Conservation (phyloP, 2,797 vertebrate genomes). For the Chiroxiphia lanceolata region DNA sequence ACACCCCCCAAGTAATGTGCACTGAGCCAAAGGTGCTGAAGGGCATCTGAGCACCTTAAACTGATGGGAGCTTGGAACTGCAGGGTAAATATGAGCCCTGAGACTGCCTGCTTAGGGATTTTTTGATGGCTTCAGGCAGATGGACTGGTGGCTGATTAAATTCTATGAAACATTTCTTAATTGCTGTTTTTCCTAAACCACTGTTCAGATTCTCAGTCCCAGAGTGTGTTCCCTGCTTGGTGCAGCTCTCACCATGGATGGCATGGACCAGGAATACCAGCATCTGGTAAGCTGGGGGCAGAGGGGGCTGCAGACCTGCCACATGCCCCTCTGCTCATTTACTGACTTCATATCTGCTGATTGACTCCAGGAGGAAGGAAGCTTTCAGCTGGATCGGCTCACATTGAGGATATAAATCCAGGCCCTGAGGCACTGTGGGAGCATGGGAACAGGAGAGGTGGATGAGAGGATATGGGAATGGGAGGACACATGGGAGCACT, state of each 20-base stretch:
- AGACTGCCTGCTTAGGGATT: not conserved
- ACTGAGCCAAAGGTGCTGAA: not conserved
- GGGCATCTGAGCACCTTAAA: not conserved
- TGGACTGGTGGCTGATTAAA: not conserved
- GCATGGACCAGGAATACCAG: not conserved
- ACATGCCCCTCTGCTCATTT: not conserved
- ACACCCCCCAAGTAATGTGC: fast-evolving
- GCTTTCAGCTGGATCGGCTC: not conserved
- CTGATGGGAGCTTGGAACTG: not conserved
- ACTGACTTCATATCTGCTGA: not conserved
- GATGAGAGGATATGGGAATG: not conserved
- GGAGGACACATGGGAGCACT: fast-evolving
- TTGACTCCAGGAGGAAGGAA: not conserved
- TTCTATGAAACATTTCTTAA: not conserved
- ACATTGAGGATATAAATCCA: not conserved
- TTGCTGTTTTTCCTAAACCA: not conserved
- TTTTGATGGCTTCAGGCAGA: not conserved
- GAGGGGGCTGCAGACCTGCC: not conserved
- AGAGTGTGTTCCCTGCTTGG: fast-evolving
- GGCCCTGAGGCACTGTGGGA: not conserved
- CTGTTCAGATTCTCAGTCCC: not conserved
- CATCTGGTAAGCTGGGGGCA: not conserved
- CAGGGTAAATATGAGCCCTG: not conserved
- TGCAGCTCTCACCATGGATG: not conserved
- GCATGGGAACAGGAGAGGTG: not conserved